Percentiles rank a stretch among this genome's conserved stretches.
Evolutionary conservation across 2,113 vertebrate species (phyloP).

Genomic region (Mugil cephalus): DNA sequence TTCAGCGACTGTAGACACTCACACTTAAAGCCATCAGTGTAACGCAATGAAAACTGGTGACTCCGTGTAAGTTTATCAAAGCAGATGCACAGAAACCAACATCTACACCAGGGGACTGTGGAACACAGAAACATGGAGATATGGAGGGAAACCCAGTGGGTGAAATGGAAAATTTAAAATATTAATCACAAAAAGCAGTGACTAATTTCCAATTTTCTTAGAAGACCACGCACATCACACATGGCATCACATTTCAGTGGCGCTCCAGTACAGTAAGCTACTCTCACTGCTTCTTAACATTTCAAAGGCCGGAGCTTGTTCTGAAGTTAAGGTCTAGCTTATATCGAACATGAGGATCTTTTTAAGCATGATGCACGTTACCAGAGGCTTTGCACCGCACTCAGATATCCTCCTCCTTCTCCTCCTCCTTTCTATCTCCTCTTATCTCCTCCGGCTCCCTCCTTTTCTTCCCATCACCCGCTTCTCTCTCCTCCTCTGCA

Average conservation of each 20-base stretch:
- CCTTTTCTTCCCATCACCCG: not conserved
- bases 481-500: constrained; percentile 14
- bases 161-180: not conserved
- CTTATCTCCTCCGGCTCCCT: constrained; percentile 35
- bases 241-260: not conserved
- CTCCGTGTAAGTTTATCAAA: too few relatives aligned
- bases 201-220: not conserved
- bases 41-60: too few relatives aligned
- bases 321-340: constrained; percentile 23
- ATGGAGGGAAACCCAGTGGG: not conserved
- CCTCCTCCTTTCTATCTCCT: constrained; percentile 11
- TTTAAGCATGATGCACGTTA: constrained; percentile 39
- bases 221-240: constrained; percentile 8
- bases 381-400: constrained; percentile 30
- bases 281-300: constrained; percentile 22
- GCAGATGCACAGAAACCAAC: too few relatives aligned
- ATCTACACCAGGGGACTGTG: too few relatives aligned
- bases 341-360: constrained; percentile 38
- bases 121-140: too few relatives aligned
- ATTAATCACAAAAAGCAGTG: not conserved
- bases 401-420: constrained; percentile 15
- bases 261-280: not conserved
- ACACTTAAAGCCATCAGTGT: too few relatives aligned
- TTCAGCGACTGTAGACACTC: too few relatives aligned
- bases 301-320: constrained; percentile 26